Conservation (phyloP, 2,113 vertebrate species). For the Aldabrachelys gigantea region DNA sequence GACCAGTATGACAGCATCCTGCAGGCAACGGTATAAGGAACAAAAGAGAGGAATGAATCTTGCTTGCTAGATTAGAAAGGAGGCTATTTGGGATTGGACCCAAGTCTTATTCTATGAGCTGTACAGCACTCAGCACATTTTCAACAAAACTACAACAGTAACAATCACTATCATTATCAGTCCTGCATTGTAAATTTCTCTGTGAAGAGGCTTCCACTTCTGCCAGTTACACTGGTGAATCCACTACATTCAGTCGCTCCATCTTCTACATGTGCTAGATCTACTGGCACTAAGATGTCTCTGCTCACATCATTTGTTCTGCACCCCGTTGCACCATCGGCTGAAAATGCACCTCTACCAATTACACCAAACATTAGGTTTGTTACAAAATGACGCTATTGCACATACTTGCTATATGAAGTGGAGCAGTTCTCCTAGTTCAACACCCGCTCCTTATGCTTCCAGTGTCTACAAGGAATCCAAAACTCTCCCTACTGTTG, state of each 20-base stretch:
- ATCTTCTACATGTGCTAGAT: accelerated
- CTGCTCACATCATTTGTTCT: neutral
- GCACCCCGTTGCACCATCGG: accelerated
- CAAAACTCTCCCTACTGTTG: slow-evolving; percentile 54
- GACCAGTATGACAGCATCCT: neutral
- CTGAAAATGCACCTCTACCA: accelerated
- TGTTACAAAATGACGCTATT: accelerated
- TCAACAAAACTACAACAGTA: slow-evolving; percentile 12
- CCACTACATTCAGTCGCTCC: neutral
- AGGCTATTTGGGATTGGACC: neutral
- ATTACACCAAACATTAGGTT: accelerated
- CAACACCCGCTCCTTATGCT: accelerated
- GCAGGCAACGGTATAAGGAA: neutral
- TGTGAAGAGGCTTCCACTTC: accelerated
- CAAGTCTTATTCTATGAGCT: neutral
- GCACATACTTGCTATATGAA: neutral
- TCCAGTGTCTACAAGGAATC: neutral
- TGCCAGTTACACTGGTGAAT: neutral
- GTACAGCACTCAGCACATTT: neutral
- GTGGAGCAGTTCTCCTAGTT: accelerated
- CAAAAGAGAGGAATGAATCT: neutral
- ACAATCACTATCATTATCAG: accelerated
- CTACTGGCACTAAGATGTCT: accelerated
- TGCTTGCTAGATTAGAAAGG: neutral
- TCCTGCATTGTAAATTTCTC: slow-evolving; percentile 1